A percentile compares a stretch with the other conserved stretches of the same genome.
phyloP scores from a whole-genome alignment of 2,113 vertebrate species.

The Aplodontia rufa region DNA sequence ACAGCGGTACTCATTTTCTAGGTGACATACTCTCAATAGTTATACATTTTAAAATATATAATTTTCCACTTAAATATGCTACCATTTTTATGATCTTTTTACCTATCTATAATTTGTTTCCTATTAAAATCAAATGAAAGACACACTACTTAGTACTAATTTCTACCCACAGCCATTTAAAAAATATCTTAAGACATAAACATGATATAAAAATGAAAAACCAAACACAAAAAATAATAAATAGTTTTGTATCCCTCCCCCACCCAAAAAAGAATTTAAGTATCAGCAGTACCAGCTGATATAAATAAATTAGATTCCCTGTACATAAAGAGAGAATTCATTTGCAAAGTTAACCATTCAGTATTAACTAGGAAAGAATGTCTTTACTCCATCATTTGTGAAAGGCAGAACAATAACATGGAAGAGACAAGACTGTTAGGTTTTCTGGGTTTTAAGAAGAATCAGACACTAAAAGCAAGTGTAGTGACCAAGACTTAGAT shows the following conservation, averaged over 20 bases:
- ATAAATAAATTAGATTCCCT: constrained; percentile 55
- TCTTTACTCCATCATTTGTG: constrained; percentile 5
- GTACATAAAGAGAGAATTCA: constrained; percentile 41
- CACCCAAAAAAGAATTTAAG: background rate
- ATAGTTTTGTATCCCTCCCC: constrained; percentile 47
- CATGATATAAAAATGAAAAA: constrained; percentile 64
- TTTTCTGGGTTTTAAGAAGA: constrained; percentile 50
- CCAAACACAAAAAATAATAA: constrained; percentile 63
- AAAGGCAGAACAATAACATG: constrained; percentile 35
- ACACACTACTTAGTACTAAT: constrained; percentile 43
- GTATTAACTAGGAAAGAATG: constrained; percentile 22
- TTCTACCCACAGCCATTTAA: constrained; percentile 44
- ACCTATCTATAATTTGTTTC: constrained; percentile 56
- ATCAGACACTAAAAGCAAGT: constrained; percentile 15
- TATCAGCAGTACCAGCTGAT: constrained; percentile 46
- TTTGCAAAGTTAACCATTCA: constrained; percentile 66
- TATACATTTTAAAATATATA: constrained; percentile 54
- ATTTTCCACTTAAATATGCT: constrained; percentile 68
- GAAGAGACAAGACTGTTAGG: background rate
- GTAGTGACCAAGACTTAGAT: constrained; percentile 47
- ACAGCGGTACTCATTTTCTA: constrained; percentile 26
- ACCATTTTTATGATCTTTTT: constrained; percentile 51
- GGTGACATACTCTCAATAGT: constrained; percentile 33
- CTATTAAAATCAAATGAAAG: constrained; percentile 45
- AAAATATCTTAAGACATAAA: constrained; percentile 57